Conservation (phyloP, 2,888 invertebrate species). For the Drosophila bunnanda region DNA sequence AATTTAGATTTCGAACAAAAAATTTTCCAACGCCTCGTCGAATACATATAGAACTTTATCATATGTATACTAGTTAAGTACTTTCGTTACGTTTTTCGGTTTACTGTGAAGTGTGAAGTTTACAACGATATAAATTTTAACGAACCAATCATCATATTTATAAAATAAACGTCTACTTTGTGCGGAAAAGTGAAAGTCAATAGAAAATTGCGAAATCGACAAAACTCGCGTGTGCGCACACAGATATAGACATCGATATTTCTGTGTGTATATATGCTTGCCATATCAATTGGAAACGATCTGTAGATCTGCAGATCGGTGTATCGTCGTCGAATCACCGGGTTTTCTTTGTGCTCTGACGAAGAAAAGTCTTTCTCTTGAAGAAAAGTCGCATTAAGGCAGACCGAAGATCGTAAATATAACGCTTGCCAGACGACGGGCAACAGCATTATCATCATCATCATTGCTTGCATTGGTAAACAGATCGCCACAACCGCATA, state of each 20-base stretch:
- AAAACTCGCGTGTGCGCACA: conserved; percentile 56
- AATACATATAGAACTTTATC: conserved; percentile 41
- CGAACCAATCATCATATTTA: neutral
- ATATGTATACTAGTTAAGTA: conserved; percentile 56
- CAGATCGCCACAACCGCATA: conserved; percentile 50
- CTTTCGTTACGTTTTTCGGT: conserved; percentile 32
- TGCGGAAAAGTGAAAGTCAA: conserved; percentile 64
- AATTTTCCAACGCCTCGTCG: conserved; percentile 43
- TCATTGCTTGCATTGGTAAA: conserved; percentile 38
- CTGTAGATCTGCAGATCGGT: conserved; percentile 37
- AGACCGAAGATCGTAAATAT: conserved; percentile 56
- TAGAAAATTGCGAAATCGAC: conserved; percentile 73
- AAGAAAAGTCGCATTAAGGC: conserved; percentile 71
- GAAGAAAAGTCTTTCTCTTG: conserved; percentile 32
- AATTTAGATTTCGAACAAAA: conserved; percentile 21
- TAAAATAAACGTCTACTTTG: conserved; percentile 1
- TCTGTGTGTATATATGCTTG: conserved; percentile 16
- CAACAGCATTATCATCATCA: conserved; percentile 1
- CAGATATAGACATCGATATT: conserved; percentile 30
- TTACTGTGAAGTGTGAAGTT: conserved; percentile 9
- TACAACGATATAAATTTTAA: neutral
- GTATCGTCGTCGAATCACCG: conserved; percentile 15
- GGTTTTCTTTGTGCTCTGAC: conserved; percentile 58
- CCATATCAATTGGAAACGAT: conserved; percentile 30
- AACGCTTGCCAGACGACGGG: conserved; percentile 41